Conservation (phyloP, 2,797 vertebrate genomes). For the Callimico goeldii region DNA sequence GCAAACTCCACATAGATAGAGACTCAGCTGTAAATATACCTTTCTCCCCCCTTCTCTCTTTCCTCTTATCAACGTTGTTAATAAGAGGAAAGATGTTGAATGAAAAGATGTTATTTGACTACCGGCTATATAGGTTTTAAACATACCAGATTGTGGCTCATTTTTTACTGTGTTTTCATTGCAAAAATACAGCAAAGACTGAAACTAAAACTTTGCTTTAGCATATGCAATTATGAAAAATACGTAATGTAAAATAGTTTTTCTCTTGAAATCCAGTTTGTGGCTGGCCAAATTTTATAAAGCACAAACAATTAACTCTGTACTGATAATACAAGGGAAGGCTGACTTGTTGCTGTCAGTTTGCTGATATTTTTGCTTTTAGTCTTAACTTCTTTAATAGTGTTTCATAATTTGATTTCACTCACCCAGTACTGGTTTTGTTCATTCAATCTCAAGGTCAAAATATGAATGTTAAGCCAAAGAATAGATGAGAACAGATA, state of each 20-base stretch:
- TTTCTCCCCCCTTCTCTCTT: too few relatives aligned
- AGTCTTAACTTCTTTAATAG: neutral
- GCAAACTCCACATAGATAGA: neutral
- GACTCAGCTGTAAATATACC: neutral
- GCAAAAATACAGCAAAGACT: neutral
- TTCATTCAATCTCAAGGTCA: neutral
- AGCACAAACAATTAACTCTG: neutral
- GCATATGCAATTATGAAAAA: neutral
- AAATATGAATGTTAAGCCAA: neutral
- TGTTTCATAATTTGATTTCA: neutral
- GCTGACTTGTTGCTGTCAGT: neutral
- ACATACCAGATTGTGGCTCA: neutral
- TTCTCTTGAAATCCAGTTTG: neutral
- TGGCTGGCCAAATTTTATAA: neutral
- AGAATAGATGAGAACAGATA: neutral
- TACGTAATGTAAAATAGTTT: neutral
- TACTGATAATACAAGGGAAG: neutral
- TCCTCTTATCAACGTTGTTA: neutral
- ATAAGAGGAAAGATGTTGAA: neutral
- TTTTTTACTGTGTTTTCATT: neutral
- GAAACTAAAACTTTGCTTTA: neutral
- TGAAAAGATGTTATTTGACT: neutral
- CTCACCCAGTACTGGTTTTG: neutral
- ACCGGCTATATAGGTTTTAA: neutral
- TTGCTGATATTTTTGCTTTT: neutral